These are phyloP conservation scores for Amphipoea oculea DNA, from an alignment of 2,888 invertebrate genomes.

Conservation along the genomic window DNA sequence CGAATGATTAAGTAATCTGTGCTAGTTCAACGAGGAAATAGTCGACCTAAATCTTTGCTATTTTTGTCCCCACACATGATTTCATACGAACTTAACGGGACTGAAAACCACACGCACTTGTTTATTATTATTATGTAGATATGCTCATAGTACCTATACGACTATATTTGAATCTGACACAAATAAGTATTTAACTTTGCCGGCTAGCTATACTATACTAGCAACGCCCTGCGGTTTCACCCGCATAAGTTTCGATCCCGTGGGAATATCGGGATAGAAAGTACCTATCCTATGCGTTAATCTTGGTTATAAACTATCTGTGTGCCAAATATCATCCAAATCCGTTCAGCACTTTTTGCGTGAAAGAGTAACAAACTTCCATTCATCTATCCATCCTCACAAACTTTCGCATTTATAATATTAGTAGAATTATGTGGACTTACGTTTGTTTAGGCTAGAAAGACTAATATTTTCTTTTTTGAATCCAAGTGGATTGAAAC, in stretches of 20 bases:
- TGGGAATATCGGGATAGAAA: too few species aligned
- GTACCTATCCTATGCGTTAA: too few species aligned
- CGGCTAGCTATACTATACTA: neutral
- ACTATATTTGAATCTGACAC: slow-evolving; percentile 16
- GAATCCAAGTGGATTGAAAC: neutral
- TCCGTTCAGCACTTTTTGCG: too few species aligned
- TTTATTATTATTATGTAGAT: neutral
- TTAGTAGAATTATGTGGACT: slow-evolving; percentile 2
- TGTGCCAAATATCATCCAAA: too few species aligned
- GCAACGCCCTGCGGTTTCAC: too few species aligned
- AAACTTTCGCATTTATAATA: too few species aligned
- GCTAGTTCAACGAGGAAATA: slow-evolving; percentile 52
- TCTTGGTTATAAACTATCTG: too few species aligned
- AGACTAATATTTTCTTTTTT: slow-evolving; percentile 1
- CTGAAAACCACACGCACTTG: slow-evolving; percentile 27
- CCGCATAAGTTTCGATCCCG: too few species aligned
- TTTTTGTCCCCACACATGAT: slow-evolving; percentile 42
- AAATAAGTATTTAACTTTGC: slow-evolving; percentile 17
- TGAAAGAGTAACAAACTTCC: too few species aligned
- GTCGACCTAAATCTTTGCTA: slow-evolving; percentile 53
- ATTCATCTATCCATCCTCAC: too few species aligned
- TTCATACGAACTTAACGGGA: slow-evolving; percentile 35
- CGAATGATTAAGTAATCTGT: slow-evolving; percentile 38
- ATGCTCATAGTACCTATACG: neutral
- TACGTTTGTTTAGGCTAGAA: slow-evolving; percentile 43